phyloP scores from a whole-genome alignment of 2,113 vertebrate species.

The Trogon melanurus region DNA sequence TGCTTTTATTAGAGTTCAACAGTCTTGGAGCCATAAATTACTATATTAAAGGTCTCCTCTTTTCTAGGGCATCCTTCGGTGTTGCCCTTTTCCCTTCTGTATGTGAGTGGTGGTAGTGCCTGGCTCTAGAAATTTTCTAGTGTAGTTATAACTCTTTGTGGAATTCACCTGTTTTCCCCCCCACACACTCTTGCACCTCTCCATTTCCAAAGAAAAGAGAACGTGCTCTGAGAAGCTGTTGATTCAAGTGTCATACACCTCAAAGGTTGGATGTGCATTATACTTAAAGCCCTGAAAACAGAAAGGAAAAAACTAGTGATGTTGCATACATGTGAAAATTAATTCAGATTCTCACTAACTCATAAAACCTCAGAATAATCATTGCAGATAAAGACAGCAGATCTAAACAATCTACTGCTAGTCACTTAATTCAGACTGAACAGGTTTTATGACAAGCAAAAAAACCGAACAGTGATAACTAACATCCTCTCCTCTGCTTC shows the following conservation, averaged over 20 bases:
- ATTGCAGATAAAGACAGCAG: neutral
- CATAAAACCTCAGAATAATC: neutral
- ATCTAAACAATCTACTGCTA: neutral
- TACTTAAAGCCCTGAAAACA: neutral
- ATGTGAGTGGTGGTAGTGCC: neutral
- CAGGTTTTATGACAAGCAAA: neutral
- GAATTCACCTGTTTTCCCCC: neutral
- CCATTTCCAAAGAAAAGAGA: neutral
- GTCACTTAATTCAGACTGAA: neutral
- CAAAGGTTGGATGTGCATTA: neutral
- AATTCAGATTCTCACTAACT: neutral
- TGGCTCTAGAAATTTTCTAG: neutral
- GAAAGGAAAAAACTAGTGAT: neutral
- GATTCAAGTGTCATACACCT: neutral
- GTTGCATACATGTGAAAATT: neutral
- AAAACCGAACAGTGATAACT: too few species aligned
- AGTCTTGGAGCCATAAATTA: neutral
- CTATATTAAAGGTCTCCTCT: neutral
- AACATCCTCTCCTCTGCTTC: neutral
- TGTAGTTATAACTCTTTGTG: neutral
- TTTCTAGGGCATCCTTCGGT: rapidly evolving
- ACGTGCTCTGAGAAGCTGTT: neutral
- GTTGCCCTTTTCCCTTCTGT: neutral
- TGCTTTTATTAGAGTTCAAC: neutral
- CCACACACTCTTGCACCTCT: neutral